Conservation (phyloP, 2,888 invertebrate species). For the Notodonta dromedarius region DNA sequence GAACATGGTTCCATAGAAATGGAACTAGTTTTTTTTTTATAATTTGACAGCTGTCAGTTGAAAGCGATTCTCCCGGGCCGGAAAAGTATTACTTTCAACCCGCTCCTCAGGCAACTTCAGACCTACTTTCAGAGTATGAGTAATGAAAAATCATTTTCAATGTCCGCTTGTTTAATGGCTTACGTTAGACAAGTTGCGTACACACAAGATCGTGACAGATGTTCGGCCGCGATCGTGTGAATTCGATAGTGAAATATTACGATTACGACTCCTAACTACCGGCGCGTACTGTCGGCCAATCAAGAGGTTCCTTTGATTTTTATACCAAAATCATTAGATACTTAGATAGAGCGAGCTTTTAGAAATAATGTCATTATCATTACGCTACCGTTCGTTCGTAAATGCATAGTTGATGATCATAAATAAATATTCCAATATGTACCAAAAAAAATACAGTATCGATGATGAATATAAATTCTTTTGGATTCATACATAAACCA, state of each 20-base stretch:
- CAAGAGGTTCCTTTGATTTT: conserved; percentile 17
- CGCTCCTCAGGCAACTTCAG: too few relatives aligned
- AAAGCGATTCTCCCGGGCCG: too few relatives aligned
- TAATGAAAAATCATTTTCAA: too few relatives aligned
- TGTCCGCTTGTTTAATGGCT: conserved; percentile 50
- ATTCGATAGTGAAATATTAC: conserved; percentile 81
- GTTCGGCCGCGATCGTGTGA: conserved; percentile 79
- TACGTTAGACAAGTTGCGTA: conserved; percentile 66
- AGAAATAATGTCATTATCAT: conserved; percentile 2
- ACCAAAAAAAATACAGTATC: neutral
- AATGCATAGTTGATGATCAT: neutral
- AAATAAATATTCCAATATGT: neutral
- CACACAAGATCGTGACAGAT: conserved; percentile 80
- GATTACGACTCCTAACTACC: conserved; percentile 64
- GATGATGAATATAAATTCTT: neutral
- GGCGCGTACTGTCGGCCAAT: conserved; percentile 53
- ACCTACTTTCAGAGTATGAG: too few relatives aligned
- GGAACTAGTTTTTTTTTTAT: too few relatives aligned
- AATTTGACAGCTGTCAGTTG: too few relatives aligned
- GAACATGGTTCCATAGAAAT: too few relatives aligned
- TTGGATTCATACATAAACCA: too few relatives aligned
- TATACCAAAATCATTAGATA: conserved; percentile 13
- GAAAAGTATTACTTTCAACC: too few relatives aligned
- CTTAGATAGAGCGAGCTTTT: conserved; percentile 8
- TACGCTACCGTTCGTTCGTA: neutral